A percentile compares a stretch with the other conserved stretches of the same genome.
Evolutionary conservation across 2,113 vertebrate species (phyloP).

Genomic region (Pelmatolapia mariae): DNA sequence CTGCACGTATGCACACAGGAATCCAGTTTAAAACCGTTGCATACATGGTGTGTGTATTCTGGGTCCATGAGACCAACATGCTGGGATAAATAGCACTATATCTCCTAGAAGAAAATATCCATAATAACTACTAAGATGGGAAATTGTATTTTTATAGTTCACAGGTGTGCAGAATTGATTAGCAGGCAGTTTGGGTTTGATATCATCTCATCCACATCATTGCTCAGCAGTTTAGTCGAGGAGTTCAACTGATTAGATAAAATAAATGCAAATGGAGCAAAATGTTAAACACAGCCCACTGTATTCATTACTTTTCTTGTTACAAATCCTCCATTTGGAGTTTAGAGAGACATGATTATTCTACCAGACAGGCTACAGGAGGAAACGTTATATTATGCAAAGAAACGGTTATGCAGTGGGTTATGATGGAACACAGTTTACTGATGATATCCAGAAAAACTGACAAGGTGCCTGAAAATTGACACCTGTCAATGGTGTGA

Average conservation of each 20-base stretch:
- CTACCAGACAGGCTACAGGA: not conserved
- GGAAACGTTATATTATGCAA: not conserved
- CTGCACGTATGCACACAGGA: not conserved
- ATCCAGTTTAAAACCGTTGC: not conserved
- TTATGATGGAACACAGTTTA: not conserved
- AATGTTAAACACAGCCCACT: not conserved
- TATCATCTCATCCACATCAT: not conserved
- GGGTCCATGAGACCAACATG: not conserved
- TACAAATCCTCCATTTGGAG: not conserved
- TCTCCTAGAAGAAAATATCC: not conserved
- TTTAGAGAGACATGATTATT: not conserved
- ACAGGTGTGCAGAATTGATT: not conserved
- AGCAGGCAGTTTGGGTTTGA: not conserved
- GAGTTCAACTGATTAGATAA: not conserved
- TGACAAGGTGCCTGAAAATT: not conserved
- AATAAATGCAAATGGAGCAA: not conserved
- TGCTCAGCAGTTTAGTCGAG: not conserved
- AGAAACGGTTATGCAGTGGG: not conserved
- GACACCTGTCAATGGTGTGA: not conserved
- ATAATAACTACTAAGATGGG: not conserved
- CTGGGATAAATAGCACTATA: not conserved
- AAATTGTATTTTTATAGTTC: not conserved
- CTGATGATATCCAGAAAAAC: not conserved
- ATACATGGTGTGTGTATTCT: accelerated
- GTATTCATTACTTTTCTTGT: not conserved